Base-by-base conservation (phyloP, 2,888 invertebrate genomes). In the Lottia scabra region DNA sequence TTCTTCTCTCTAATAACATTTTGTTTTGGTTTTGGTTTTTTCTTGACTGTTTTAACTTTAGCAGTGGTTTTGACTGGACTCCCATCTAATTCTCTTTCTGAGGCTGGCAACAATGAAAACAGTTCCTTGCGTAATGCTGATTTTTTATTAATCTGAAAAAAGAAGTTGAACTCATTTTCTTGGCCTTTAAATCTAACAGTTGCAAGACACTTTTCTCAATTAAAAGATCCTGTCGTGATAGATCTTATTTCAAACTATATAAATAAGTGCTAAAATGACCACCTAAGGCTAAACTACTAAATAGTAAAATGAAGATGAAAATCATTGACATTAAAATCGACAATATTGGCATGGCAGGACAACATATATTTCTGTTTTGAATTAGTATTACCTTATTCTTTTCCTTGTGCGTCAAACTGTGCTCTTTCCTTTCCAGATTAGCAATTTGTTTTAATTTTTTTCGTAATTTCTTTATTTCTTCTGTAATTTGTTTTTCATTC, bases 401-500 rank as follows among this genome's bases (percentile, higher is more conserved):
- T 72, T 86, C 86, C 65, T 83, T 83, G 44, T 83, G 81, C 48
- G 80, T 81, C 15, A 86, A 70, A 38, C 81, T 78, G 63, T 85
- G 75, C 16, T 84, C 82, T 63, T 81, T 70, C 56, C 81, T 75
- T 72, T 86, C 85, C 12, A 86, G 75, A 70, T 85, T 82, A 78
- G 85, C 86, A 65, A 86, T 86, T 67, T 86, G 86, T 63, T 85
- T 76, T 38, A 86, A 75, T 73, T 85, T 85, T 74, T 86, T 86
- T 56, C 86, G 71, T 38, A 85, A 73, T 77, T 84, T 86, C 71
- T 85, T 74, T 38, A 85, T 82, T 73, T 79, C 80, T 19, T 56
- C 56, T 23, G 19, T 13, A 19, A 56, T 56, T 56, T 56, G 12
- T 19, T 19, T 23, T 23, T 56, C 56, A 12, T 10, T 56, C 56